phyloP scores from a whole-genome alignment of 2,113 vertebrate genomes.

The Pangasianodon gigas region DNA sequence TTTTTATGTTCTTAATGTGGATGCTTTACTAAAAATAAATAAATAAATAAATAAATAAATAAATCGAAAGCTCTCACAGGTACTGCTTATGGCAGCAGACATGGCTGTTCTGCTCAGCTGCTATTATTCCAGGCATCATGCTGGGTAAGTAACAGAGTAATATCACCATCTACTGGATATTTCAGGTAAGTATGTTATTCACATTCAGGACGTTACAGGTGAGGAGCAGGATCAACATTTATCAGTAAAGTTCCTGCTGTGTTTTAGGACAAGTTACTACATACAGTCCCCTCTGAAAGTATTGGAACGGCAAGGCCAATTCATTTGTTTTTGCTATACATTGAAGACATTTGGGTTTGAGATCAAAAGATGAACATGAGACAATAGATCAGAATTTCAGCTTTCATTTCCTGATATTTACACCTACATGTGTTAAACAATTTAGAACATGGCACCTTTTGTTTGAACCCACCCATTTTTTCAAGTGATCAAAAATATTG shows the following conservation, averaged over 20 bases:
- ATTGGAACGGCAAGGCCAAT: not conserved
- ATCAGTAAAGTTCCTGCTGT: not conserved
- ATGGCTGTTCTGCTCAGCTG: not conserved
- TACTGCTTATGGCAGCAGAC: not conserved
- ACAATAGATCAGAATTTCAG: not conserved
- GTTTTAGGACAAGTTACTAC: not conserved
- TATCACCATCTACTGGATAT: conserved; percentile 13
- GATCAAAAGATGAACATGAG: not conserved
- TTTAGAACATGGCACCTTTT: not conserved
- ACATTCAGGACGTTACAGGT: not conserved
- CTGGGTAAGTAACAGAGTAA: not conserved
- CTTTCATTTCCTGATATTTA: not conserved
- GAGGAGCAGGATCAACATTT: not conserved
- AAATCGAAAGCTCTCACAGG: not conserved
- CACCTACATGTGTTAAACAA: not conserved
- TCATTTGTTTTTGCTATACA: too few species aligned
- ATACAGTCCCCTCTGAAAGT: not conserved
- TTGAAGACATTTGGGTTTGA: not conserved
- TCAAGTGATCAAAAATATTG: not conserved
- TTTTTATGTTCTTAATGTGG: not conserved
- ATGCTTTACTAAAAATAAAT: not conserved
- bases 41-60: not conserved
- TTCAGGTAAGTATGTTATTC: too few species aligned
- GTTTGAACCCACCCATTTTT: not conserved
- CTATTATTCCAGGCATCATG: not conserved